Evolutionary conservation across 2,888 invertebrate species (phyloP), one percentile per base, ranked within the genome.

Genomic region (Heliconius sara): DNA sequence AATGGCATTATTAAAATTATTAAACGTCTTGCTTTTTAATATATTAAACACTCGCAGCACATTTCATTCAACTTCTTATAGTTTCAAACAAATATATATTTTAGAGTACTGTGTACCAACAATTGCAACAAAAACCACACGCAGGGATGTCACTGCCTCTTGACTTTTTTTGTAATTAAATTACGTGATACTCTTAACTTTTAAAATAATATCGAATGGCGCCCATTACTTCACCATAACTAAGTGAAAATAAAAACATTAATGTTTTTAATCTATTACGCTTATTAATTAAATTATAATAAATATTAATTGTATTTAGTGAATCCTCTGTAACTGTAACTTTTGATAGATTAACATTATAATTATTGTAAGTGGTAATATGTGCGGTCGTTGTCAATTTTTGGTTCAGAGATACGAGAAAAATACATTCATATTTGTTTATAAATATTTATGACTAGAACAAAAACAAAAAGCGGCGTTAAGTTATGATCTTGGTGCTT

Each of bases 261-360:
- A 92, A 93, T 93, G 93, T 94, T 93, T 91, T 94, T 94, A 92
- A 94, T 95, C 95, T 95, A 95, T 93, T 95, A 95, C 95, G 95
- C 95, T 95, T 95, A 95, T 95, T 95, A 95, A 94, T 93, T 93
- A 93, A 91, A 92, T 92, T 92, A 83, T 85, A 83, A 82, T 84
- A 84, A 84, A 81, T 82, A 83, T 89, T 91, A 91, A 92, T 89
- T 91, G 90, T 93, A 92, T 91, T 93, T 91, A 93, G 91, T 92
- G 89, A 92, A 90, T 90, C 92, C 91, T 87, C 88, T 89, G 88
- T 93, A 93, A 93, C 88, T 89, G 94, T 92, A 92, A 80, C 74
- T 63, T 63, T 75, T 34, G 47, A 65, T 75, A 74, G 73, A 77
- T 71, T 74, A 80, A 78, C 73, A 67, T 70, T 70, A 22, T 70